Evolutionary conservation across 2,888 invertebrate genomes (phyloP).

Genomic region (Conops quadrifasciatus): DNA sequence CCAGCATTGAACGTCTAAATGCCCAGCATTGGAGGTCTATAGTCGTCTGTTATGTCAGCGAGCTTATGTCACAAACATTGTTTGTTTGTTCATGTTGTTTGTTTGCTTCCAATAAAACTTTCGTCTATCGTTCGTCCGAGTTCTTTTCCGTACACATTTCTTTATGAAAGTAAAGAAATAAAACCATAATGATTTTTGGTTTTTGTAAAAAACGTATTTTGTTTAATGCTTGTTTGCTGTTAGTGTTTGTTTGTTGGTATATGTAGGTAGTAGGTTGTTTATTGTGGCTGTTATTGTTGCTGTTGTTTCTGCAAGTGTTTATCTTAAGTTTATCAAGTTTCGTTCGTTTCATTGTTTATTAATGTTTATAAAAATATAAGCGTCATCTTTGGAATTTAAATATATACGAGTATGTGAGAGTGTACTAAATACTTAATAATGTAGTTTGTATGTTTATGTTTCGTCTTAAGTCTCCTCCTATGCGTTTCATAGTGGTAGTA

Average conservation of each 20-base stretch:
- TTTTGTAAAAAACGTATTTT: too few species aligned
- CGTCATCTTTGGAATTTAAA: slow-evolving; percentile 39
- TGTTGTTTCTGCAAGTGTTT: slow-evolving; percentile 30
- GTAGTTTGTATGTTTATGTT: background rate
- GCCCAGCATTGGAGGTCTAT: too few species aligned
- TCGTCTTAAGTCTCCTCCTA: slow-evolving; percentile 30
- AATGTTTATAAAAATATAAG: slow-evolving; percentile 39
- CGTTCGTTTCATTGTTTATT: slow-evolving; percentile 20
- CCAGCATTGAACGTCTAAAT: too few species aligned
- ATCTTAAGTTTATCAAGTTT: slow-evolving; percentile 24
- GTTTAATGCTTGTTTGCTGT: slow-evolving; percentile 22
- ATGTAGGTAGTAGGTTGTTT: slow-evolving; percentile 44
- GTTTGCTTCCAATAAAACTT: too few species aligned
- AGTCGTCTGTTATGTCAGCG: too few species aligned
- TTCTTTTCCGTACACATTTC: too few species aligned
- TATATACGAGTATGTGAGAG: too few species aligned
- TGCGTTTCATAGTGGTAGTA: slow-evolving; percentile 25
- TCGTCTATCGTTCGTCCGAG: too few species aligned
- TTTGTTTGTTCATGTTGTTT: too few species aligned
- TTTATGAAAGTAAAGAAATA: too few species aligned
- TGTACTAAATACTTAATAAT: slow-evolving; percentile 30
- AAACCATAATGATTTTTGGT: too few species aligned
- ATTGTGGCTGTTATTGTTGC: slow-evolving; percentile 38
- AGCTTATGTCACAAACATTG: too few species aligned
- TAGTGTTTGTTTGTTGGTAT: slow-evolving; percentile 21